These are phyloP conservation scores for Agraylea sexmaculata DNA, from an alignment of 1,140 invertebrate genomes.

Conservation along the genomic window DNA sequence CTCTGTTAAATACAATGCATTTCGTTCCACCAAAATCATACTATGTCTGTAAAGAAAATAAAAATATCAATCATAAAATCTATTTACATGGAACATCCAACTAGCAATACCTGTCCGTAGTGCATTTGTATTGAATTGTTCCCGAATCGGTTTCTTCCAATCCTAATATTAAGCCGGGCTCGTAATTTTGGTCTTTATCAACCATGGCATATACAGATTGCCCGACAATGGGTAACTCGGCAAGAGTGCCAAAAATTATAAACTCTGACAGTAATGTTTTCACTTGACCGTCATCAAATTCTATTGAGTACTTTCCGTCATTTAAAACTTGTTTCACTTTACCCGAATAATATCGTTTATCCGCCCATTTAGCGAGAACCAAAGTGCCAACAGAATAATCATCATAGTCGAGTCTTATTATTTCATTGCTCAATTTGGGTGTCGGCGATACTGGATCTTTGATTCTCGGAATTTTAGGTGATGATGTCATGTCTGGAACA, in stretches of 20 bases:
- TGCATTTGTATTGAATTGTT: conserved; percentile 35
- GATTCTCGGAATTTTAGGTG: no score
- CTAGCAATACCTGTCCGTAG: conserved; percentile 35
- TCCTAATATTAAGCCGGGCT: conserved; percentile 33
- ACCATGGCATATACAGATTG: conserved; percentile 38
- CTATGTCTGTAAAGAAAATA: conserved; percentile 27
- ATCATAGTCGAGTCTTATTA: conserved; percentile 4
- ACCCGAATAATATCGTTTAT: conserved; percentile 49
- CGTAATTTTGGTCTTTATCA: conserved; percentile 37
- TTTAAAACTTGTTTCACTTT: conserved; percentile 39
- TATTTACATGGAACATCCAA: conserved; percentile 24
- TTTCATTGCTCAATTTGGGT: conserved; percentile 27
- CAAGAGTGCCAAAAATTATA: conserved; percentile 41
- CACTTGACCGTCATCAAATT: conserved; percentile 46
- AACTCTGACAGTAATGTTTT: conserved; percentile 46
- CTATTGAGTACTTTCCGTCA: conserved; percentile 45
- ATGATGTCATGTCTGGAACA: not conserved
- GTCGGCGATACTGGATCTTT: no score
- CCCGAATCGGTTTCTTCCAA: conserved; percentile 33
- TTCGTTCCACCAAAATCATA: conserved; percentile 33
- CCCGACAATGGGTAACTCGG: conserved; percentile 34
- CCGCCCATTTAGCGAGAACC: conserved; percentile 50
- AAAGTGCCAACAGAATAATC: conserved; percentile 34
- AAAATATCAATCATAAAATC: conserved; percentile 25
- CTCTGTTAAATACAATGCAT: conserved; percentile 37